These are phyloP conservation scores for Virgularia gustaviana DNA, from an alignment of 92 coral and sea anemone species.

Conservation along the genomic window DNA sequence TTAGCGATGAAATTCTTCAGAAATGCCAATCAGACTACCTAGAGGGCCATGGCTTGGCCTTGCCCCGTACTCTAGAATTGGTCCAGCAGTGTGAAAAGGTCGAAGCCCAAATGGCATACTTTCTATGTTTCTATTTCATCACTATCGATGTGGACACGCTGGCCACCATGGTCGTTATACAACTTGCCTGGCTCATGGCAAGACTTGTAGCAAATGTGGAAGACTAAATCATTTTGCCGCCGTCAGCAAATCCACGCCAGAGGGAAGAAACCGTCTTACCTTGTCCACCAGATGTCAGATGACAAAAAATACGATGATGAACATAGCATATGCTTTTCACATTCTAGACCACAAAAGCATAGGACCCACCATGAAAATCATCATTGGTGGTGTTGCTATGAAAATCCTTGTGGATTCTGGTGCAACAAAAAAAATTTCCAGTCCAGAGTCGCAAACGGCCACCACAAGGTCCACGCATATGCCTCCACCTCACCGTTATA, in stretches of 20 bases:
- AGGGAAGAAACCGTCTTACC: constrained; percentile 7
- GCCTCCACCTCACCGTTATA: too few relatives aligned
- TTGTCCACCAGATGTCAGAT: constrained; percentile 26
- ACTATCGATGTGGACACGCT: constrained; percentile 47
- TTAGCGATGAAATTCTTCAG: constrained; percentile 27
- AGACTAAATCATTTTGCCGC: constrained; percentile 42
- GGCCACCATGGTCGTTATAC: constrained; percentile 42
- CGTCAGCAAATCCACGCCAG: constrained; percentile 37
- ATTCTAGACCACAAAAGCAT: constrained; percentile 11
- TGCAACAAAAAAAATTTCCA: constrained; percentile 39
- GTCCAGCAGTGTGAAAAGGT: constrained; percentile 52
- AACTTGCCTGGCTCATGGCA: constrained; percentile 47
- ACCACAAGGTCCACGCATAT: constrained; percentile 33
- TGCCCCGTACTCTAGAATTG: constrained; percentile 18
- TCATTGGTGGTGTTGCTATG: constrained; percentile 30
- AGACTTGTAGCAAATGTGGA: constrained; percentile 40
- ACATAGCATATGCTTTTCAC: constrained; percentile 48
- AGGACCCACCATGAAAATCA: constrained; percentile 13
- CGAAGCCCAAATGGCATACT: constrained; percentile 48
- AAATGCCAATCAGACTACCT: constrained; percentile 23
- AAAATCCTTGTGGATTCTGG: constrained; percentile 45
- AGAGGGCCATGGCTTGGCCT: constrained; percentile 31
- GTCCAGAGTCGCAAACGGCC: constrained; percentile 32
- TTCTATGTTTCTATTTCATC: too few relatives aligned
- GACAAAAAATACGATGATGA: constrained; percentile 12